These are phyloP conservation scores for Hemitrygon akajei DNA, from an alignment of 2,797 vertebrate genomes.

Conservation along the genomic window DNA sequence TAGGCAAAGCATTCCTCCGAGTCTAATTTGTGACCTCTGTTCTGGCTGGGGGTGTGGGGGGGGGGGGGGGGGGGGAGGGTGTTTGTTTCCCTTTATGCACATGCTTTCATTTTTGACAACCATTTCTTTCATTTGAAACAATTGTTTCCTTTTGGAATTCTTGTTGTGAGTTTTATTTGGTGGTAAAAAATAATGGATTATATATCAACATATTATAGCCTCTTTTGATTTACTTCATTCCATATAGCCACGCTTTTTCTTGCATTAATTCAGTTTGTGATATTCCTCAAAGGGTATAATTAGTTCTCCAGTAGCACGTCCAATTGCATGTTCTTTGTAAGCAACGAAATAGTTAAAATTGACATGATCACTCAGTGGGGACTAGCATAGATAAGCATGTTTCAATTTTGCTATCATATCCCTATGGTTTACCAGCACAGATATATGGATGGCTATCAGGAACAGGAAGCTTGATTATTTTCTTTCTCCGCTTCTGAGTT, in stretches of 20 bases:
- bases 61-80: neutral
- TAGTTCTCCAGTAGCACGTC: neutral
- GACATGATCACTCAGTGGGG: neutral
- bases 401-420: neutral
- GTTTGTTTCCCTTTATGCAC: constrained; percentile 6
- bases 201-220: neutral
- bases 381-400: neutral
- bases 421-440: neutral
- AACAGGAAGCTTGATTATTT: neutral
- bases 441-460: neutral
- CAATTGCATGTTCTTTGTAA: neutral
- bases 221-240: neutral
- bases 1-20: constrained; percentile 7
- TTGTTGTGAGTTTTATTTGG: neutral
- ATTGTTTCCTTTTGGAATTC: neutral
- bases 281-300: neutral
- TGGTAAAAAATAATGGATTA: too few species aligned
- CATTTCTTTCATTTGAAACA: neutral
- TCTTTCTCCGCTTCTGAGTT: neutral
- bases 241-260: too few species aligned
- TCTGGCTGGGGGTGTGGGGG: neutral
- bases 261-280: neutral
- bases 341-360: neutral
- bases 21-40: constrained; percentile 22
- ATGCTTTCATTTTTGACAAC: neutral